Conservation (phyloP, 1,140 invertebrate species). For the Ostrea denselamellosa region DNA sequence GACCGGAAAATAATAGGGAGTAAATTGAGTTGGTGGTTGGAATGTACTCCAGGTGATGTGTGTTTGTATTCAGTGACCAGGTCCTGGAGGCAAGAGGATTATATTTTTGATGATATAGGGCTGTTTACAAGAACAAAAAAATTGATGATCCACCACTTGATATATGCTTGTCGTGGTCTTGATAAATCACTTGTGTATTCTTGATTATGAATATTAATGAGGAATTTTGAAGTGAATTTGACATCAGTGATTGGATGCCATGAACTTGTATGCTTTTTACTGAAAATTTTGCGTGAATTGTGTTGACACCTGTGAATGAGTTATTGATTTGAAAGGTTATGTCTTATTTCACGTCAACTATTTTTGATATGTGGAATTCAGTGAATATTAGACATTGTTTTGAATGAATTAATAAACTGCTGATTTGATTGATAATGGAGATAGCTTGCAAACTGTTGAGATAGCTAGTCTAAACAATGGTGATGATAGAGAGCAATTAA, state of each 20-base stretch:
- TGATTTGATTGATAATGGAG: background rate
- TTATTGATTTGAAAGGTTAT: slow-evolving; percentile 8
- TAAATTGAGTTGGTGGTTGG: background rate
- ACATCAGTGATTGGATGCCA: background rate
- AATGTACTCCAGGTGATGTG: slow-evolving; percentile 27
- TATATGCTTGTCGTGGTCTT: background rate
- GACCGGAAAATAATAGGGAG: slow-evolving; percentile 14
- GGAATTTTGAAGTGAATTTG: background rate
- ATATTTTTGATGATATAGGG: background rate
- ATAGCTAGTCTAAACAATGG: slow-evolving; percentile 9
- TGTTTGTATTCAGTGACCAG: slow-evolving; percentile 14
- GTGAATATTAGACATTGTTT: slow-evolving; percentile 23
- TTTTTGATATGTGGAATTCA: background rate
- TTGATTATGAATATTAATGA: slow-evolving; percentile 10
- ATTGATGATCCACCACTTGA: slow-evolving; percentile 31
- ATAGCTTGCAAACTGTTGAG: background rate
- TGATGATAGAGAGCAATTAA: slow-evolving; percentile 30
- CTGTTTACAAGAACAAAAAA: background rate
- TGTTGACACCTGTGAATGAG: slow-evolving; percentile 8
- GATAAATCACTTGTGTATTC: background rate
- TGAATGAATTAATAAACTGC: background rate
- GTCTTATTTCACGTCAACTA: background rate
- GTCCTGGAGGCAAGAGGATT: background rate
- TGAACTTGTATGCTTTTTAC: background rate
- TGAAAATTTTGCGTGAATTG: background rate